Conservation (phyloP, 2,888 invertebrate genomes). For the Mechanitis messenoides region DNA sequence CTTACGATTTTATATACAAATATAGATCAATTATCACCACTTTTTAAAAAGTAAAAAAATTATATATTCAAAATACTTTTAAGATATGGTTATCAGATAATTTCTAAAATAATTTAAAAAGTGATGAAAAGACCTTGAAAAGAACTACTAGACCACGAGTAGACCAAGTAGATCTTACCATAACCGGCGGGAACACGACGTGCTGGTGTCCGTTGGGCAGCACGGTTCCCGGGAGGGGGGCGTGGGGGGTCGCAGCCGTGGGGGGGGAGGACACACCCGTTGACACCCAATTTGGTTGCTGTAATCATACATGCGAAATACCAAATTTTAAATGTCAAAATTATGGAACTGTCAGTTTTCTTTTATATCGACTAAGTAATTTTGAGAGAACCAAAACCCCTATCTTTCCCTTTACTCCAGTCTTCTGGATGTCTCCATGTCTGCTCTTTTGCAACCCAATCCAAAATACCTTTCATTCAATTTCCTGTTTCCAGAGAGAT, state of each 20-base stretch:
- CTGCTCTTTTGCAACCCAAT: no score
- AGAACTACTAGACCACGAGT: neutral
- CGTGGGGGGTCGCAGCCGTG: conserved; percentile 62
- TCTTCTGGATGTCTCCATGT: no score
- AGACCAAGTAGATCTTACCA: conserved; percentile 56
- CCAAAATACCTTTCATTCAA: no score
- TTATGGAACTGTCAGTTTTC: no score
- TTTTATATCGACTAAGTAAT: no score
- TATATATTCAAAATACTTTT: neutral
- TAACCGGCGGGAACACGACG: conserved; percentile 71
- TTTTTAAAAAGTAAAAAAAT: neutral
- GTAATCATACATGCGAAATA: conserved; percentile 29
- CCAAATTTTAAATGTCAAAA: no score
- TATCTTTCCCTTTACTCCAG: no score
- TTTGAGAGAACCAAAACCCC: no score
- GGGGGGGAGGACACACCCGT: conserved; percentile 76
- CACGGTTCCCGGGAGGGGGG: conserved; percentile 74
- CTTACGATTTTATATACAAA: neutral
- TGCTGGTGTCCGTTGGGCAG: conserved; percentile 63
- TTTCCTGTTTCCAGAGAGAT: no score
- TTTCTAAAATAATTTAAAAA: conserved; percentile 1
- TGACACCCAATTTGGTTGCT: conserved; percentile 70
- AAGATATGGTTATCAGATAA: neutral
- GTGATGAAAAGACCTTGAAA: neutral
- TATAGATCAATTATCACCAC: neutral